These are phyloP conservation scores for Mycalesis mineus DNA, from an alignment of 2,888 invertebrate species.

Conservation along the genomic window DNA sequence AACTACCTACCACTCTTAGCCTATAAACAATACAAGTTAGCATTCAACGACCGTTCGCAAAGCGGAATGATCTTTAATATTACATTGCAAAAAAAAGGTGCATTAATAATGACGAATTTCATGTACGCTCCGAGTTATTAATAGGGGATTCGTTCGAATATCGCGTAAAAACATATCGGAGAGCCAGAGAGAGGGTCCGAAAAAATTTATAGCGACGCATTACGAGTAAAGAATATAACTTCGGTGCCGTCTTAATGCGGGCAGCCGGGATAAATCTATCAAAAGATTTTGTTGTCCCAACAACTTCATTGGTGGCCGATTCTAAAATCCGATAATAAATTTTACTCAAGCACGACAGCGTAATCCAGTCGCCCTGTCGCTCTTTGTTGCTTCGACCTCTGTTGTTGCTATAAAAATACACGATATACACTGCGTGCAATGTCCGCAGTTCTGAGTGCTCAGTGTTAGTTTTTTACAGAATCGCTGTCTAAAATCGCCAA, in stretches of 20 bases:
- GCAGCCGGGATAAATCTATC: conserved; percentile 77
- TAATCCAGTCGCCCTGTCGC: conserved; percentile 74
- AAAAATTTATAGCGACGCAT: conserved; percentile 69
- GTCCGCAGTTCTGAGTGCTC: too few relatives aligned
- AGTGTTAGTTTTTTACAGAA: too few relatives aligned
- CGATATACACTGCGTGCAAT: too few relatives aligned
- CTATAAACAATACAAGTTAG: conserved; percentile 5
- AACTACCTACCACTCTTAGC: background rate
- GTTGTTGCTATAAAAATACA: conserved; percentile 16
- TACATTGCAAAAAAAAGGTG: conserved; percentile 5
- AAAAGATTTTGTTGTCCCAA: conserved; percentile 78
- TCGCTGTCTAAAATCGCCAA: too few relatives aligned
- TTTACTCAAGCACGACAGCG: conserved; percentile 77
- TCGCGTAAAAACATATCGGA: conserved; percentile 26
- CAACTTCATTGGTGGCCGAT: conserved; percentile 79
- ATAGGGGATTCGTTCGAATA: conserved; percentile 22
- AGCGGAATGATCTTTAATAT: conserved; percentile 24
- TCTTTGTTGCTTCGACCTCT: conserved; percentile 73
- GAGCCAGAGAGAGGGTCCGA: conserved; percentile 27
- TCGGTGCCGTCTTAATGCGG: conserved; percentile 71
- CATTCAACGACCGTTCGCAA: conserved; percentile 23
- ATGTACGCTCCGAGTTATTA: conserved; percentile 27
- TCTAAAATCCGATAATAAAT: conserved; percentile 79
- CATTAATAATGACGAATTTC: conserved; percentile 29
- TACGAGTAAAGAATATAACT: conserved; percentile 56